These are phyloP conservation scores for Prenolepis imparis DNA, from an alignment of 2,888 invertebrate genomes.

Conservation along the genomic window DNA sequence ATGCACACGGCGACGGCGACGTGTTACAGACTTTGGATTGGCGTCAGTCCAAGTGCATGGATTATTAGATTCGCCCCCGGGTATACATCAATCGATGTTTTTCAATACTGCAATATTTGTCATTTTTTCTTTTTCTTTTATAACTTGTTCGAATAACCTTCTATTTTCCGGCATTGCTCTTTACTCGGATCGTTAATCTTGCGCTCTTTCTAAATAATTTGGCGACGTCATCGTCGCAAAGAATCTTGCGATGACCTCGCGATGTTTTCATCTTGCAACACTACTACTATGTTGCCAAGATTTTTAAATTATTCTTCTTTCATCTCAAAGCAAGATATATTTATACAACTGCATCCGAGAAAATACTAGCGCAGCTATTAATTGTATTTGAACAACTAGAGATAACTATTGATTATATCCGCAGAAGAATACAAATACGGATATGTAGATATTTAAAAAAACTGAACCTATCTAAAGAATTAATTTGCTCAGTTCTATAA, in stretches of 20 bases:
- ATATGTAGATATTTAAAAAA: neutral
- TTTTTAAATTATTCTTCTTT: conserved; percentile 17
- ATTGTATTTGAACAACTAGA: neutral
- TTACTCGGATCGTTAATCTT: conserved; percentile 27
- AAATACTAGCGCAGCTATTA: neutral
- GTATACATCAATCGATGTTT: conserved; percentile 73
- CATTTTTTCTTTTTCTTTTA: conserved; percentile 64
- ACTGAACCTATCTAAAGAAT: neutral
- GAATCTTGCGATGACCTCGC: conserved; percentile 9
- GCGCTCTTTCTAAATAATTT: conserved; percentile 36
- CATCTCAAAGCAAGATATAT: neutral
- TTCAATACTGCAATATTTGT: conserved; percentile 68
- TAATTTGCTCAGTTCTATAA: neutral
- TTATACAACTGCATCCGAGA: neutral
- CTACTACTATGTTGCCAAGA: neutral
- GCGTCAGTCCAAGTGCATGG: conserved; percentile 78
- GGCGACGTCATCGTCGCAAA: conserved; percentile 1
- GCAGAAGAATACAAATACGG: neutral
- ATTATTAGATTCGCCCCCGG: conserved; percentile 78
- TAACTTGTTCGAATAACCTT: conserved; percentile 26
- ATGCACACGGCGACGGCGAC: conserved; percentile 46
- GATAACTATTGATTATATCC: neutral
- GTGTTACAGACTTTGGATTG: conserved; percentile 78
- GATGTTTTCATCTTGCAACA: neutral
- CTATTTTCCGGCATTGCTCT: conserved; percentile 12